phyloP scores from a whole-genome alignment of 2,888 invertebrate genomes.

The Hypselothyrea guttata region DNA sequence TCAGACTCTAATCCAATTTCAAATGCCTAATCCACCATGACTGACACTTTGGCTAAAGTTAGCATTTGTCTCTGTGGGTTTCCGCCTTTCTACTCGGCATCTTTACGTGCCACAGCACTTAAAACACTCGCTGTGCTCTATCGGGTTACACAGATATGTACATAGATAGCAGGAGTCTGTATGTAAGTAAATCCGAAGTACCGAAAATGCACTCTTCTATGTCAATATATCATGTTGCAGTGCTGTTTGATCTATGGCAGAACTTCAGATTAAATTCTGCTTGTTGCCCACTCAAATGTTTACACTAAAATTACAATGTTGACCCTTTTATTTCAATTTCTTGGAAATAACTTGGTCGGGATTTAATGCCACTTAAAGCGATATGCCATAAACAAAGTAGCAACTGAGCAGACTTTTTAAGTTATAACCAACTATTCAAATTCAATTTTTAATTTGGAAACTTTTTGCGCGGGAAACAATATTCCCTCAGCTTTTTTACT shows the following conservation, averaged over 20 bases:
- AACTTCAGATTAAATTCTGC: not conserved
- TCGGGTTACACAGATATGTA: conserved; percentile 37
- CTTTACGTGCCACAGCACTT: conserved; percentile 43
- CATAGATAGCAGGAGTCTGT: not conserved
- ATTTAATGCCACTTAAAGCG: not conserved
- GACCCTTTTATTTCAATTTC: conserved; percentile 1
- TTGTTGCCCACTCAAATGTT: conserved; percentile 1
- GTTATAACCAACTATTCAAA: too few relatives aligned
- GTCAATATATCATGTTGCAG: conserved; percentile 11
- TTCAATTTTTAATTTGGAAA: too few relatives aligned
- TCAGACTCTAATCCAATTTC: conserved; percentile 52
- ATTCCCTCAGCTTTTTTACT: too few relatives aligned
- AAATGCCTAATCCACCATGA: conserved; percentile 49
- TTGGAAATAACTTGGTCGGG: not conserved
- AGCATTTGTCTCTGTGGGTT: too few relatives aligned
- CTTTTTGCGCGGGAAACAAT: too few relatives aligned
- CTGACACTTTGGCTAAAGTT: conserved; percentile 38
- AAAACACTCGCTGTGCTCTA: conserved; percentile 25
- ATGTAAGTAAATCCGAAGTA: too few relatives aligned
- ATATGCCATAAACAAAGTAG: too few relatives aligned
- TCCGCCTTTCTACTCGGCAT: conserved; percentile 1
- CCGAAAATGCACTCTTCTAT: not conserved
- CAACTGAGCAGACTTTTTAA: too few relatives aligned
- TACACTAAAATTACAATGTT: conserved; percentile 5
- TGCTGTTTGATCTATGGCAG: conserved; percentile 5